Evolutionary conservation across 1,140 invertebrate genomes (phyloP), one percentile per base, ranked within the genome.

Genomic region (Brachionus plicatilis): DNA sequence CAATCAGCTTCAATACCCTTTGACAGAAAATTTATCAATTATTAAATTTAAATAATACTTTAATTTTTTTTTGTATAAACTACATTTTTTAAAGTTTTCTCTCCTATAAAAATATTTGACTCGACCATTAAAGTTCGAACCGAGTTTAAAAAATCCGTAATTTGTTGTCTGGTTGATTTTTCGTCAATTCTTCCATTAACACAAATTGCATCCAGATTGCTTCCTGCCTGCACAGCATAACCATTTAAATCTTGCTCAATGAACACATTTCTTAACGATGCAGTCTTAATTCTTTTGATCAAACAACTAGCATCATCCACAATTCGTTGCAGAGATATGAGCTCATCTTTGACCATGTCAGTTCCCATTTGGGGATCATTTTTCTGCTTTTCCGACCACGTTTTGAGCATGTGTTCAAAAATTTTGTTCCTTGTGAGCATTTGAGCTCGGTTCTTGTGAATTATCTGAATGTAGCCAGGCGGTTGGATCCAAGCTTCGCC

Each of bases 401-500:
- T 91, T 91, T 94, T 93, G 29, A 97, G 89, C 3, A 95, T 95
- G 53, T 93, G 94, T 89, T 98, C 96, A 85, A 98, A 91, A 41
- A 93, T 93, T 86, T 95, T 91, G 88, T 97, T 96, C 68, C 96
- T 91, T 86, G 94, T 96, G 4, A 98, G 90, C 94, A 98, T 96
- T 90, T 97, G 96, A 88, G 96, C 95, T 85, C 96, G 91, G 90
- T 98, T 98, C 90, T 98, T 98, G 89, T 98, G 96, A 86, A 96
- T 93, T 82, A 98, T 97, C 60, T 95, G 92, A 86, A 98, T 96
- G 86, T 96, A 95, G 37, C 96, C 96, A 0, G 96, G 96, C 1
- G 95, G 95, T 90, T 98, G 96, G n/a, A 97, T 91, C 96, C 96
- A 99, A 9, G 96, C 96, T 90, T 99, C 96, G 0, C 96, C 96